phyloP scores from a whole-genome alignment of 2,888 invertebrate genomes.

The Prosapia bicincta region DNA sequence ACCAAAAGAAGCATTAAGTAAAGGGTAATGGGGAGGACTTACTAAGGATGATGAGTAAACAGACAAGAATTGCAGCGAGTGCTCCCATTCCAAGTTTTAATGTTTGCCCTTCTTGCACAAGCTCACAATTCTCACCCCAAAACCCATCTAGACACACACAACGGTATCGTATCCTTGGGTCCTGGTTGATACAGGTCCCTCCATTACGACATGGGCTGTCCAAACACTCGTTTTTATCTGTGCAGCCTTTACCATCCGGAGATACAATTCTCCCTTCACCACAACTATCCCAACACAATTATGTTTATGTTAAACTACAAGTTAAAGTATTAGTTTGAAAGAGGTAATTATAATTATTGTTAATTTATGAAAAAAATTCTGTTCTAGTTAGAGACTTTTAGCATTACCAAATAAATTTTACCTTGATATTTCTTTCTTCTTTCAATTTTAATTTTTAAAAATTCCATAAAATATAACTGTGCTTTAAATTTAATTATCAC shows the following conservation, averaged over 20 bases:
- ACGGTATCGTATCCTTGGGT: slow-evolving; percentile 78
- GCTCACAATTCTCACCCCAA: slow-evolving; percentile 93
- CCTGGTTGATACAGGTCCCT: slow-evolving; percentile 88
- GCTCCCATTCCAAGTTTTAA: slow-evolving; percentile 96
- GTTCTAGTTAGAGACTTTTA: too few species aligned
- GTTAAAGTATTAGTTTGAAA: neutral
- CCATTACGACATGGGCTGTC: slow-evolving; percentile 92
- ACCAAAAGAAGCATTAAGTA: slow-evolving; percentile 22
- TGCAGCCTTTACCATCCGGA: slow-evolving; percentile 87
- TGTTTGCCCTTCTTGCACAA: slow-evolving; percentile 90
- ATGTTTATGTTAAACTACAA: neutral
- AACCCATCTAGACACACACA: slow-evolving; percentile 91
- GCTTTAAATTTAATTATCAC: too few species aligned
- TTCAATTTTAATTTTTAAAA: too few species aligned
- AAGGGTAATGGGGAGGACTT: slow-evolving; percentile 53
- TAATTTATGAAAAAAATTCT: too few species aligned
- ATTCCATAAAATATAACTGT: too few species aligned
- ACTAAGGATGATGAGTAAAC: slow-evolving; percentile 95
- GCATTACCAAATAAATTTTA: too few species aligned
- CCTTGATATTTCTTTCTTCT: too few species aligned
- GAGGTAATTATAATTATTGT: too few species aligned
- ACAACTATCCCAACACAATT: slow-evolving; percentile 60
- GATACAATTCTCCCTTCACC: slow-evolving; percentile 90
- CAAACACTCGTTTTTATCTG: slow-evolving; percentile 93
- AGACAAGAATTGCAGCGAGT: slow-evolving; percentile 94